Conservation (phyloP, 2,888 invertebrate genomes). For the Scrobipalpa costella region DNA sequence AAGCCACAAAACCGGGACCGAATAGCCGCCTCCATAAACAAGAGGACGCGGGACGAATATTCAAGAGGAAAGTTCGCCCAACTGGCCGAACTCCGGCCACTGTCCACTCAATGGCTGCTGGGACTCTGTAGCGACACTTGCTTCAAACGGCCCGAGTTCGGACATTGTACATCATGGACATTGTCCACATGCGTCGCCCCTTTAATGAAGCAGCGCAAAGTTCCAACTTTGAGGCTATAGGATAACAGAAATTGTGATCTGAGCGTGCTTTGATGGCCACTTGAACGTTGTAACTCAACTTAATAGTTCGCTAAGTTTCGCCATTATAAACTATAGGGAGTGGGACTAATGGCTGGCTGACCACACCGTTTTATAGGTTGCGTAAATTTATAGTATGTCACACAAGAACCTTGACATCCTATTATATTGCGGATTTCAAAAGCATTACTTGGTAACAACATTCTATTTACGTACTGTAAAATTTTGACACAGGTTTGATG, state of each 20-base stretch:
- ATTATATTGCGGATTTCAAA: background rate
- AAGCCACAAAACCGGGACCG: conserved; percentile 63
- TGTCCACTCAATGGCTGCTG: conserved; percentile 54
- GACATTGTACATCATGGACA: conserved; percentile 62
- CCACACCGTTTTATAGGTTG: conserved; percentile 20
- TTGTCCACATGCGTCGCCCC: conserved; percentile 60
- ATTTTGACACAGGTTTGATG: background rate
- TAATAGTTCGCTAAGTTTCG: conserved; percentile 64
- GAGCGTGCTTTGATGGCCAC: conserved; percentile 74
- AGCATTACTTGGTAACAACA: background rate
- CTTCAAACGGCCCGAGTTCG: conserved; percentile 69
- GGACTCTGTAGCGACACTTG: conserved; percentile 73
- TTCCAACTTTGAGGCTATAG: conserved; percentile 54
- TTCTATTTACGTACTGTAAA: background rate
- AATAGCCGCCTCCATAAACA: conserved; percentile 70
- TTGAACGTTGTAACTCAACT: conserved; percentile 63
- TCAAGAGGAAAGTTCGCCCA: conserved; percentile 74
- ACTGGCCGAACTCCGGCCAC: conserved; percentile 47
- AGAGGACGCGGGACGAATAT: conserved; percentile 69
- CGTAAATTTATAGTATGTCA: conserved; percentile 18
- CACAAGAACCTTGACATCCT: conserved; percentile 14
- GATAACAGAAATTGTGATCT: conserved; percentile 71
- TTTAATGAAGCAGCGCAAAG: conserved; percentile 70
- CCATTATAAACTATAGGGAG: conserved; percentile 62
- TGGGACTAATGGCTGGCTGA: conserved; percentile 37